phyloP scores from a whole-genome alignment of 2,888 invertebrate species.

The Lasioglossum pauxillum region DNA sequence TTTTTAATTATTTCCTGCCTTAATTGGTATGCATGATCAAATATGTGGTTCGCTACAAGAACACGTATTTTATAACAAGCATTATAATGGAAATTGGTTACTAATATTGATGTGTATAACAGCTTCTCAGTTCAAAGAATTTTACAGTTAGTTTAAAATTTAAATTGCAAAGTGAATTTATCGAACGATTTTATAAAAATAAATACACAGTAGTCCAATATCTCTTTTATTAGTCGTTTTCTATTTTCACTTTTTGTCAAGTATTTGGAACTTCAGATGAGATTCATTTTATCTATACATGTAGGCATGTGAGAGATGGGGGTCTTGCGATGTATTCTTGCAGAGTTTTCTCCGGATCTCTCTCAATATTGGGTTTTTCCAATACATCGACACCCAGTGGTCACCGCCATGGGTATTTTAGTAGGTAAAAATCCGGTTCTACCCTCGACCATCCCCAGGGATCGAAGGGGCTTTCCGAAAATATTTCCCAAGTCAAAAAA shows the following conservation, averaged over 20 bases:
- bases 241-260: background rate
- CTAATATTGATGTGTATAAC: background rate
- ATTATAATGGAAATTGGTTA: background rate
- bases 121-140: background rate
- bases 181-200: background rate
- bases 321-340: background rate
- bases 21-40: no score
- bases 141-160: background rate
- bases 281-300: conserved; percentile 4
- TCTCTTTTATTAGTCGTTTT: background rate
- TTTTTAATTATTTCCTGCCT: no score
- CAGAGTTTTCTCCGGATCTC: background rate
- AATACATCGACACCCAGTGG: background rate
- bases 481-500: background rate
- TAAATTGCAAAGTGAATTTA: background rate
- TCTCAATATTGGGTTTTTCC: background rate
- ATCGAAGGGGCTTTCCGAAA: background rate
- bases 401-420: background rate
- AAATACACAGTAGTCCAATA: background rate
- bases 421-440: background rate
- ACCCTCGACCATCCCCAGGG: background rate
- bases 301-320: background rate
- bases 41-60: background rate
- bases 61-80: background rate
- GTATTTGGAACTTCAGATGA: background rate